A percentile compares a stretch with the other conserved stretches of the same genome.
phyloP scores from a whole-genome alignment of 2,888 invertebrate genomes.

The Salticus scenicus region DNA sequence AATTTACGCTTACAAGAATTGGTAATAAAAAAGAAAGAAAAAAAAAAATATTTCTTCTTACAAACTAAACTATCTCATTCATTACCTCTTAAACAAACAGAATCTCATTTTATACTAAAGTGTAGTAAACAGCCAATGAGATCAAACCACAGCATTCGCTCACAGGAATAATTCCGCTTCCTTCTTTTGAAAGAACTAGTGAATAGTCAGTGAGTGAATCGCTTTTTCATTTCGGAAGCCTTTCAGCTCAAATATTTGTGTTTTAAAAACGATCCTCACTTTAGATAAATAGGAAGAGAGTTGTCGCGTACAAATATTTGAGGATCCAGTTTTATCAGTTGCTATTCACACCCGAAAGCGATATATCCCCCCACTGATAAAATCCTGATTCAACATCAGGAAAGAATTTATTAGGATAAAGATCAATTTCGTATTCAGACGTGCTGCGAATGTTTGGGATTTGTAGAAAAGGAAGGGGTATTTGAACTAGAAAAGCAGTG shows the following conservation, averaged over 20 bases:
- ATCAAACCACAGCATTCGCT: neutral
- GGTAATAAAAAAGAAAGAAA: neutral
- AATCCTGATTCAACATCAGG: neutral
- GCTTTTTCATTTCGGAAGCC: constrained; percentile 50
- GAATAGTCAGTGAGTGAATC: constrained; percentile 1
- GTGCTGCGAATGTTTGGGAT: neutral
- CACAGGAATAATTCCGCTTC: neutral
- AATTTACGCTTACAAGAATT: neutral
- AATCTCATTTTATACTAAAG: neutral
- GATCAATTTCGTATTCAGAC: constrained; percentile 35
- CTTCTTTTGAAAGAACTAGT: neutral
- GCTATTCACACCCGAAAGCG: neutral
- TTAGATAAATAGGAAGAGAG: constrained; percentile 25
- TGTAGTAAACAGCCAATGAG: neutral
- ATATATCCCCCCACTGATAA: neutral
- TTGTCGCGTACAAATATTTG: constrained; percentile 55
- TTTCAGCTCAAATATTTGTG: constrained; percentile 63
- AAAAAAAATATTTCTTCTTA: neutral
- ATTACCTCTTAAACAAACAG: constrained; percentile 1
- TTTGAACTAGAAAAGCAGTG: no score
- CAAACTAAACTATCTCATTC: neutral
- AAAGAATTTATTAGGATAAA: constrained; percentile 17
- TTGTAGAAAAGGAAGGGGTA: no score
- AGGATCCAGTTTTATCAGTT: constrained; percentile 7
- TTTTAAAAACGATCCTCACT: constrained; percentile 58